phyloP scores from a whole-genome alignment of 2,888 invertebrate genomes.

The Hesperia comma region DNA sequence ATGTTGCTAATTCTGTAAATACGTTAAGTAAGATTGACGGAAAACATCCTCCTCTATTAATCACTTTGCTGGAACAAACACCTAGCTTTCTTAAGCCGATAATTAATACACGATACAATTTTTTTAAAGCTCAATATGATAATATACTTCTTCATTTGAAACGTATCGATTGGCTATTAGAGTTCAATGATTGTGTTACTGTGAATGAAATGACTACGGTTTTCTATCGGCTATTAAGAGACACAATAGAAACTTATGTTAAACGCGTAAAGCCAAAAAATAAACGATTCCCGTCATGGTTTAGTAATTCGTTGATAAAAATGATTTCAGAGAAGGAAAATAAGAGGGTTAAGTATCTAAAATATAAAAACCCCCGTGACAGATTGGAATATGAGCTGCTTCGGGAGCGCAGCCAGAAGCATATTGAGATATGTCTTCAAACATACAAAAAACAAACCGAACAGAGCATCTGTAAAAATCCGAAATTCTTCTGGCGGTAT shows the following conservation, averaged over 20 bases:
- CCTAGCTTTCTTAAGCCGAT: too few relatives aligned
- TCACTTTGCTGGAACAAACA: too few relatives aligned
- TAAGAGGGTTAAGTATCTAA: conserved; percentile 4
- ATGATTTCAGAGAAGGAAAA: background rate
- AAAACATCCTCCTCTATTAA: too few relatives aligned
- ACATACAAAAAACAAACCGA: conserved; percentile 15
- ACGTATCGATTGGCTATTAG: too few relatives aligned
- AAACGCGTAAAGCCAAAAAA: background rate
- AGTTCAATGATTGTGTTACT: background rate
- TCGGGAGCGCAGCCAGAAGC: conserved; percentile 12
- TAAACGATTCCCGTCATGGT: background rate
- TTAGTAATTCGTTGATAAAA: conserved; percentile 1
- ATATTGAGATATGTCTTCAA: background rate
- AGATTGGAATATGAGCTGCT: conserved; percentile 12
- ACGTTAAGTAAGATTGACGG: too few relatives aligned
- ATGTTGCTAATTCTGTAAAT: too few relatives aligned
- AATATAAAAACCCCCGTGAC: conserved; percentile 8
- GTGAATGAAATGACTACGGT: conserved; percentile 10
- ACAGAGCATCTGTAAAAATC: background rate
- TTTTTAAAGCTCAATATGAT: too few relatives aligned
- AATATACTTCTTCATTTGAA: too few relatives aligned
- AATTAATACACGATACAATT: too few relatives aligned
- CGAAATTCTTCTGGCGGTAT: conserved; percentile 11
- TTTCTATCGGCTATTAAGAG: background rate
- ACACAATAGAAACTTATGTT: background rate